Conservation (phyloP, 2,888 invertebrate species). For the Osmoderma eremita region DNA sequence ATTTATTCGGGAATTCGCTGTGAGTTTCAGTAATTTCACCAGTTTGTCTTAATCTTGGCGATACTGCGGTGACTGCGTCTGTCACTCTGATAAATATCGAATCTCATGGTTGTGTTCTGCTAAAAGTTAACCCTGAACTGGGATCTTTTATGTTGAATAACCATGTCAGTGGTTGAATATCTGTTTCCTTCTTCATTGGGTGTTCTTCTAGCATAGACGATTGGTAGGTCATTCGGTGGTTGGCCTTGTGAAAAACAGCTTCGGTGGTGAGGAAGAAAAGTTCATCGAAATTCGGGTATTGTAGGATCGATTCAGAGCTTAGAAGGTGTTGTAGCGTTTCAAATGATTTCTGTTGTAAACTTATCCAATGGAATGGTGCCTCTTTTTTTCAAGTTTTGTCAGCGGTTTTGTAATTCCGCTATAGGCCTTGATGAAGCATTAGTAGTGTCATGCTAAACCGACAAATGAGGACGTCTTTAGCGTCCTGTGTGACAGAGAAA, state of each 20-base stretch:
- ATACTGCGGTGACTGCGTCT: too few relatives aligned
- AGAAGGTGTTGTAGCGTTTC: constrained; percentile 43
- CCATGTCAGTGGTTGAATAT: constrained; percentile 57
- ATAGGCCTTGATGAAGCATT: constrained; percentile 57
- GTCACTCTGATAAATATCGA: too few relatives aligned
- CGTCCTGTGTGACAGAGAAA: constrained; percentile 31
- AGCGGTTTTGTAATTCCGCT: constrained; percentile 52
- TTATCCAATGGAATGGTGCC: constrained; percentile 40
- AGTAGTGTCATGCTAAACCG: constrained; percentile 55
- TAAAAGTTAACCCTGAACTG: constrained; percentile 50
- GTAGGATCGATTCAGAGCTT: constrained; percentile 40
- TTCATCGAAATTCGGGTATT: constrained; percentile 50
- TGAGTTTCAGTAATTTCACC: too few relatives aligned
- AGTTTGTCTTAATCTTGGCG: too few relatives aligned
- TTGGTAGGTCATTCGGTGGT: constrained; percentile 52
- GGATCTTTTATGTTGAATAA: constrained; percentile 55
- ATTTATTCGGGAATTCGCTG: too few relatives aligned
- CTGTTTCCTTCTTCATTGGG: constrained; percentile 56
- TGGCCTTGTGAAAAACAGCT: constrained; percentile 55
- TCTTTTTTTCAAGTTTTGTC: constrained; percentile 42
- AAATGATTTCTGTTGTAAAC: constrained; percentile 41
- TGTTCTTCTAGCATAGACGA: constrained; percentile 57
- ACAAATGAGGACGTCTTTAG: constrained; percentile 52
- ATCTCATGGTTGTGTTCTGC: too few relatives aligned
- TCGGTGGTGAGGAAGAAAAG: constrained; percentile 56